Base-by-base conservation (phyloP, 2,888 invertebrate species). In the Cephus rjabovi region DNA sequence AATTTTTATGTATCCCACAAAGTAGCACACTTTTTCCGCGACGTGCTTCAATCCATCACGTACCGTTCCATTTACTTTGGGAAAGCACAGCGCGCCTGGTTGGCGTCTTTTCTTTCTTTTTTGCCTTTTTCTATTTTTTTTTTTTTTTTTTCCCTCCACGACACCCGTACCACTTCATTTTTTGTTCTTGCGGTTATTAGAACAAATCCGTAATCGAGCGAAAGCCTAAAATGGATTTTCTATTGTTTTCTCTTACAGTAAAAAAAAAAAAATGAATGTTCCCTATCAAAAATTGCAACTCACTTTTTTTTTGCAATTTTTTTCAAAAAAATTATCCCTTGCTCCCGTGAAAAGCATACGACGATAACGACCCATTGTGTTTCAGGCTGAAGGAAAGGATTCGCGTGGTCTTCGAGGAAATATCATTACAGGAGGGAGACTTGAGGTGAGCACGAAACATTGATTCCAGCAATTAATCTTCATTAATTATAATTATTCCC, bases 371-470 rank as follows among this genome's bases (percentile, higher is more conserved):
- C 6, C 23, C 34, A 83, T 86, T 83, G 82, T 84, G 86, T 94
- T 95, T 84, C 94, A 96, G 96, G 90, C 93, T 94, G 87, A 95
- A 95, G 88, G 96, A 96, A 92, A 93, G 96, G 83, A 96, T 98
- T 84, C 95, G 96, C 89, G 92, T 97, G 84, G 93, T 96, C 31
- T 97, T 98, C 89, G 96, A 97, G 92, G 96, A 97, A 92, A 93
- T 96, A 84, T 94, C 94, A 77, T 93, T 96, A 83, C 95, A 96
- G 90, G 95, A 95, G 91, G 96, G 96, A 79, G 96, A 96, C 89
- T 92, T 95, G 83, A 96, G 96, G 96, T 96, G 89, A 92, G 92
- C 81, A 56, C 30, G 77, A 78, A 31, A 31, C 6, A 68, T 40
- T 33, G 70, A 12, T 30, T 33, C 56, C 34, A 34, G 34, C 30